A percentile compares a stretch with the other conserved stretches of the same genome.
These are phyloP conservation scores for Drosophila fungiperda DNA, from an alignment of 2,888 invertebrate genomes.

Conservation along the genomic window DNA sequence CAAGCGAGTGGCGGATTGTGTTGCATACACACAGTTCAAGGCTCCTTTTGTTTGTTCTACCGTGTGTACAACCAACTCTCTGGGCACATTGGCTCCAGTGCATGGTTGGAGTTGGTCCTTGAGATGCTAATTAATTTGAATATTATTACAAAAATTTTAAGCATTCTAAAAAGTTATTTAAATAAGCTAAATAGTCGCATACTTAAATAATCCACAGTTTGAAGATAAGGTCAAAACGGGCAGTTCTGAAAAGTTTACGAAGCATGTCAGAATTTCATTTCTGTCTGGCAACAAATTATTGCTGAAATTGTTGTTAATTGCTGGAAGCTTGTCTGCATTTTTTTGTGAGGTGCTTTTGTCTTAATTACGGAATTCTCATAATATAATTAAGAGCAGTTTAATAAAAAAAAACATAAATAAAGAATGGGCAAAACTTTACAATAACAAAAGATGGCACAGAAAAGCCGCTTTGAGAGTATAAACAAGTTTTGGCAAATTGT, in stretches of 20 bases:
- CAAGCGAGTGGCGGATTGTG: constrained; percentile 24
- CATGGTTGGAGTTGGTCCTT: neutral
- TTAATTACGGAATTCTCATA: neutral
- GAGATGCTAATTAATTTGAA: neutral
- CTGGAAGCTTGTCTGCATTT: neutral
- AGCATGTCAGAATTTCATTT: too few relatives aligned
- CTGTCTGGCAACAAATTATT: neutral
- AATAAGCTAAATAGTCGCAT: neutral
- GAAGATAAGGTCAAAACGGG: too few relatives aligned
- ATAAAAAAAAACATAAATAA: neutral
- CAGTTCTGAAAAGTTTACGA: too few relatives aligned
- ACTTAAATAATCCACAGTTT: too few relatives aligned
- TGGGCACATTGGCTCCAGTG: constrained; percentile 12
- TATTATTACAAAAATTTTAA: neutral
- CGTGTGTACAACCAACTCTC: neutral
- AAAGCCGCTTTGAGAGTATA: constrained; percentile 37
- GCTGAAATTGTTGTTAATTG: neutral
- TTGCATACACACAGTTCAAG: constrained; percentile 64
- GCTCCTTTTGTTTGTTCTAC: constrained; percentile 50
- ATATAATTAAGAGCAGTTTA: neutral
- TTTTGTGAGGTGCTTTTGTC: neutral
- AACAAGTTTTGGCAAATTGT: constrained; percentile 17
- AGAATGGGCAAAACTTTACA: neutral
- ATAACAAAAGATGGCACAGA: neutral
- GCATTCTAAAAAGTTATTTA: neutral